These are phyloP conservation scores for Galemys pyrenaicus DNA, from an alignment of 2,113 vertebrate genomes.

Conservation along the genomic window DNA sequence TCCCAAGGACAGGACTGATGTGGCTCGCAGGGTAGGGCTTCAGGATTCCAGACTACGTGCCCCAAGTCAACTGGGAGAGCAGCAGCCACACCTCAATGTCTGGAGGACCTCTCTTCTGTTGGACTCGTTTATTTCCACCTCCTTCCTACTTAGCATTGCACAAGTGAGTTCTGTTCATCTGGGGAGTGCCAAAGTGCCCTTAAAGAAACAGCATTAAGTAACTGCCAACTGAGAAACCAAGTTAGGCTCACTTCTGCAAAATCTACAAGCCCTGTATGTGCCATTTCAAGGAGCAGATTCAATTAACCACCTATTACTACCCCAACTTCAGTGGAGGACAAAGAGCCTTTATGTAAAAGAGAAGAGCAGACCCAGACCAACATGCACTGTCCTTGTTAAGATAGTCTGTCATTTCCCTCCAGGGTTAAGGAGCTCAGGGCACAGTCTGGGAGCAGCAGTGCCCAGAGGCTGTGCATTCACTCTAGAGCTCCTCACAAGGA, in stretches of 20 bases:
- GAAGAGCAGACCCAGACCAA: neutral
- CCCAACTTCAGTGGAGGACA: neutral
- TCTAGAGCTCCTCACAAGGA: accelerated
- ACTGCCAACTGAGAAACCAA: neutral
- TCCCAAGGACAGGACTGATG: neutral
- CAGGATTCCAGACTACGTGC: neutral
- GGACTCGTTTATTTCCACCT: neutral
- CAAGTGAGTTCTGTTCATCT: too few species aligned
- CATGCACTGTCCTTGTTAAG: neutral
- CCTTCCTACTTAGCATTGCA: neutral
- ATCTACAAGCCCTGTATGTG: too few species aligned
- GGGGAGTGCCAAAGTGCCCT: neutral
- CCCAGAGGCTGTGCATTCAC: neutral
- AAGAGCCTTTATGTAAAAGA: neutral
- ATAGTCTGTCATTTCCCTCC: neutral
- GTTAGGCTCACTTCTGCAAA: neutral
- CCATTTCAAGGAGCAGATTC: neutral
- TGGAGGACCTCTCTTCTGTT: too few species aligned
- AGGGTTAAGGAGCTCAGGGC: neutral
- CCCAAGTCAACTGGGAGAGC: neutral
- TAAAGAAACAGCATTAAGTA: neutral
- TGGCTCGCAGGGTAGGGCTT: neutral
- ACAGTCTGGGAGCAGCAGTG: neutral
- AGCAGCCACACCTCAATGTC: neutral
- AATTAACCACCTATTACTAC: neutral